phyloP scores from a whole-genome alignment of 2,113 vertebrate genomes.

The Raja brachyura region DNA sequence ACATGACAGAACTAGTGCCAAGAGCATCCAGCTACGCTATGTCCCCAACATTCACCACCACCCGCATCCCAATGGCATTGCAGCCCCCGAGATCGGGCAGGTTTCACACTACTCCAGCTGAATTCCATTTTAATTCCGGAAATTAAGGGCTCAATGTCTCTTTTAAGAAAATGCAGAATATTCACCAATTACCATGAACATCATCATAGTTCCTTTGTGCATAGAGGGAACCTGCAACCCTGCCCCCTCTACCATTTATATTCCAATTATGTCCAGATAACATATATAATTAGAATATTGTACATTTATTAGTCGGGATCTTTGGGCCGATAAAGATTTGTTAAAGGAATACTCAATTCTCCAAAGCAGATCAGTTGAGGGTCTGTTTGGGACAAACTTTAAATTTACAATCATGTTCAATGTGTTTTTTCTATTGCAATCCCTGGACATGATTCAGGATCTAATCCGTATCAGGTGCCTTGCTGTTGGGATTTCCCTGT shows the following conservation, averaged over 20 bases:
- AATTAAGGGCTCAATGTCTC: background rate
- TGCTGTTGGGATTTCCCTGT: background rate
- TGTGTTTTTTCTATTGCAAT: background rate
- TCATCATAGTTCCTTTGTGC: background rate
- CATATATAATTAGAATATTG: background rate
- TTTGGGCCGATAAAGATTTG: background rate
- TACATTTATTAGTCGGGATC: background rate
- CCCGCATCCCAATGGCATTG: no score
- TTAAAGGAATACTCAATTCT: background rate
- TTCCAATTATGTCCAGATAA: background rate
- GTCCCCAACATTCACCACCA: no score
- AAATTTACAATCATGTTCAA: background rate
- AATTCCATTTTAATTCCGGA: background rate
- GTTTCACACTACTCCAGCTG: background rate
- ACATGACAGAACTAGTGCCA: no score
- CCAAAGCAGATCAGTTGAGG: background rate
- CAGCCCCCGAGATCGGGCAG: background rate
- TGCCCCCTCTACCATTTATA: background rate
- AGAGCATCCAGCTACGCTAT: no score
- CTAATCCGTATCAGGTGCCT: background rate
- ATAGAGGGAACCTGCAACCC: background rate
- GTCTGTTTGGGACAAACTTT: background rate
- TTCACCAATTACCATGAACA: background rate
- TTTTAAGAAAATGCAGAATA: background rate
- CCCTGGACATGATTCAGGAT: background rate